phyloP scores from a whole-genome alignment of 92 coral and sea anemone genomes.

The Phymanthus crucifer region DNA sequence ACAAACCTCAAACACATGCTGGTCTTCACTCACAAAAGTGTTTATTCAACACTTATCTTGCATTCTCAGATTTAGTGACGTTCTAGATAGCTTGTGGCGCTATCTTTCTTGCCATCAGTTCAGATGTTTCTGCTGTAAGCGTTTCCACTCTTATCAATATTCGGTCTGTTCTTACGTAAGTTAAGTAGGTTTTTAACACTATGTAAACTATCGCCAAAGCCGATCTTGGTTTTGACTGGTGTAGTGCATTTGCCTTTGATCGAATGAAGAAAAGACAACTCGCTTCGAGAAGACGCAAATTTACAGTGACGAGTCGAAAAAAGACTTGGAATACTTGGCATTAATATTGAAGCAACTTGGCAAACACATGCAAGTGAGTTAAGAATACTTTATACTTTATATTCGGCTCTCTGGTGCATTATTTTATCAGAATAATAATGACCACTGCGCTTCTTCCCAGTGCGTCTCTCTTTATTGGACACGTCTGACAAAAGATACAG shows the following conservation, averaged over 20 bases:
- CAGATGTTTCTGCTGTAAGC: constrained; percentile 3
- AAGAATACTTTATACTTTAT: too few relatives aligned
- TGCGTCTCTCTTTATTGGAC: too few relatives aligned
- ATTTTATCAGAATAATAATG: too few relatives aligned
- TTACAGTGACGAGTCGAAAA: too few relatives aligned
- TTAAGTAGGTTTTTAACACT: not conserved
- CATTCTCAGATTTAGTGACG: not conserved
- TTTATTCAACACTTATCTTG: not conserved
- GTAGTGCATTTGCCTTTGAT: not conserved
- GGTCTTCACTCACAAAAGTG: not conserved
- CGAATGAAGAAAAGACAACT: too few relatives aligned
- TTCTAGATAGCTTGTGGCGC: not conserved
- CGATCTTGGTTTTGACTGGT: not conserved
- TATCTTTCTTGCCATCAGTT: not conserved
- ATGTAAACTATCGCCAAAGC: not conserved
- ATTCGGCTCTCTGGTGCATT: too few relatives aligned
- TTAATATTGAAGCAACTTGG: too few relatives aligned
- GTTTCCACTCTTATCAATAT: not conserved
- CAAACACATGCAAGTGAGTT: too few relatives aligned
- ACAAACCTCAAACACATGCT: not conserved
- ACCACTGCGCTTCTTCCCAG: too few relatives aligned
- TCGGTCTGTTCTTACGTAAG: not conserved
- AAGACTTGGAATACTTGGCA: too few relatives aligned
- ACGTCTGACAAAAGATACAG: too few relatives aligned
- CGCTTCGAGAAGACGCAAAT: too few relatives aligned